Conservation (phyloP, 2,888 invertebrate genomes). For the Pristionchus mayeri region DNA sequence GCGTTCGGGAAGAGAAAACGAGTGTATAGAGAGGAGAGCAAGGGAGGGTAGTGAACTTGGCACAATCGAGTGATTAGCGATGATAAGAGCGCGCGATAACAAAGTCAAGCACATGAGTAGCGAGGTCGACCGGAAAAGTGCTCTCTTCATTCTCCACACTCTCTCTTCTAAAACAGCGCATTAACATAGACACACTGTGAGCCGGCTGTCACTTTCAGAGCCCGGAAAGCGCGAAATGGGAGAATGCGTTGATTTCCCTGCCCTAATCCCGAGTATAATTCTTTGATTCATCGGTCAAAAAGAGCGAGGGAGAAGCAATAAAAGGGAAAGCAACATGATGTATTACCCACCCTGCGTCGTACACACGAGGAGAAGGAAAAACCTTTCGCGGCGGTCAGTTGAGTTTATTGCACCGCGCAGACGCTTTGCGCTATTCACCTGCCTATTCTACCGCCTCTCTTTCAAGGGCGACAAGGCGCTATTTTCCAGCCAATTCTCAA, state of each 20-base stretch:
- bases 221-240: too few relatives aligned
- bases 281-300: neutral
- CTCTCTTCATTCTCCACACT: neutral
- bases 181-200: too few relatives aligned
- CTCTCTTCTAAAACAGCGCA: too few relatives aligned
- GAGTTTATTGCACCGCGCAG: neutral
- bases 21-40: neutral
- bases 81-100: neutral
- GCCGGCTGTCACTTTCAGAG: too few relatives aligned
- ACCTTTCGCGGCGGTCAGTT: constrained; percentile 10
- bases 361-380: neutral
- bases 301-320: neutral
- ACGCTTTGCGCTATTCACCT: neutral
- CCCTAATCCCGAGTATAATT: too few relatives aligned
- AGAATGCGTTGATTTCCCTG: too few relatives aligned
- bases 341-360: neutral
- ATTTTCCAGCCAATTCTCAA: neutral
- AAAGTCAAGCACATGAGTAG: neutral
- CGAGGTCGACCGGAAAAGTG: too few relatives aligned
- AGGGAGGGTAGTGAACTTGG: neutral
- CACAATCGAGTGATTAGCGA: neutral
- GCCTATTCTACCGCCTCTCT: neutral
- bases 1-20: neutral
- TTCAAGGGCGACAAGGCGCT: neutral
- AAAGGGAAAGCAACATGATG: neutral